Conservation (phyloP, 2,797 vertebrate species). For the Leptatherina wallacei region DNA sequence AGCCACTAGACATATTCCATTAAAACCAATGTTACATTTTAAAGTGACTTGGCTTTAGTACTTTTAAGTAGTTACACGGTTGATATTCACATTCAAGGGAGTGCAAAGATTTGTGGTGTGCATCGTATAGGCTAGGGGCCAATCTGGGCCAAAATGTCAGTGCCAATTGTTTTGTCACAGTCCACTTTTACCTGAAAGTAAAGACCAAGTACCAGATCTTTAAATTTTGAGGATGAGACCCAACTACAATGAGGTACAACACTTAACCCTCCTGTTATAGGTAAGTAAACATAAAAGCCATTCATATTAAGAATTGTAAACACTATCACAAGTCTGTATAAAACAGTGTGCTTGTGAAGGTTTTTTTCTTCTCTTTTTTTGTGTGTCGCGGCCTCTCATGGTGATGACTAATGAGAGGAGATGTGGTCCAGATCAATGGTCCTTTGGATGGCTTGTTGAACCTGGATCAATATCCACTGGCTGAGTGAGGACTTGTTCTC, state of each 20-base stretch:
- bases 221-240: background rate
- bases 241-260: background rate
- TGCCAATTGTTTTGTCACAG: no score
- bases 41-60: background rate
- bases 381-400: constrained; percentile 56
- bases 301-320: no score
- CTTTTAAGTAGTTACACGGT: background rate
- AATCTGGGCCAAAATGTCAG: no score
- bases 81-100: background rate
- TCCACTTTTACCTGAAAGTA: background rate
- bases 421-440: constrained; percentile 77
- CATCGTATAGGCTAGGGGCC: no score
- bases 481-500: constrained; percentile 69
- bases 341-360: background rate
- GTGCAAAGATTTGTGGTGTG: no score
- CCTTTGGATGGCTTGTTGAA: constrained; percentile 76
- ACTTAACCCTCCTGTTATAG: background rate
- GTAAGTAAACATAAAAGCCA: background rate
- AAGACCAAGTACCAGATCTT: background rate
- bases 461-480: constrained; percentile 76
- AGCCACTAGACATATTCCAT: no score
- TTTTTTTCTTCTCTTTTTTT: background rate
- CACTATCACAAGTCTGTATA: background rate
- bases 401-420: constrained; percentile 74
- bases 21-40: no score